phyloP scores from a whole-genome alignment of 2,797 vertebrate genomes.

The Vespertilio murinus region DNA sequence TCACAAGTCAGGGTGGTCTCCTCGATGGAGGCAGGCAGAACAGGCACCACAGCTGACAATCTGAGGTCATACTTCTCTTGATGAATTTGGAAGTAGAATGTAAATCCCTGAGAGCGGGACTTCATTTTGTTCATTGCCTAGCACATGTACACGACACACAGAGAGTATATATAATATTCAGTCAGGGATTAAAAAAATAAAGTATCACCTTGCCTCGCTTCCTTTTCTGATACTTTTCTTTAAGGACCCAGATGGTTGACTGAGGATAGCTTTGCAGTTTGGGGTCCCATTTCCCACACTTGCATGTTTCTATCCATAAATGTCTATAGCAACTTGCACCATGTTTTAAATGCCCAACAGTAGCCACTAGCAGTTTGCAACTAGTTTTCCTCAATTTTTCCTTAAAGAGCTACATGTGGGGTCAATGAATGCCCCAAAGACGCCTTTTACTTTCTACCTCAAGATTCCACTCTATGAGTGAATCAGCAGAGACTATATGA shows the following conservation, averaged over 20 bases:
- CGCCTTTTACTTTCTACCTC: background rate
- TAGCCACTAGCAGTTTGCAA: background rate
- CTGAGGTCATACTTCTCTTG: background rate
- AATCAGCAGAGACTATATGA: background rate
- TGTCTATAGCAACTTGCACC: background rate
- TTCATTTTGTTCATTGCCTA: background rate
- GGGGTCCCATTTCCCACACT: background rate
- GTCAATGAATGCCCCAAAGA: background rate
- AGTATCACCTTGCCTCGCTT: background rate
- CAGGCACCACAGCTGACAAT: background rate
- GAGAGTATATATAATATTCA: background rate
- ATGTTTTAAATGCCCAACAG: background rate
- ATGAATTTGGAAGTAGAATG: background rate
- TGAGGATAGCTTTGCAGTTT: background rate
- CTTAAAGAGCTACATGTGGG: background rate
- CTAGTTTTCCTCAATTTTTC: background rate
- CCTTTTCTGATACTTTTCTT: conserved; percentile 5
- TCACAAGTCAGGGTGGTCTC: background rate
- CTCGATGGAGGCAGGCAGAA: background rate
- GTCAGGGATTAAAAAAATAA: background rate
- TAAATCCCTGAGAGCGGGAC: background rate
- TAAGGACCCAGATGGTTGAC: background rate
- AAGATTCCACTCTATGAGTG: background rate
- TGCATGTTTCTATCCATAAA: background rate
- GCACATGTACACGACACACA: background rate